Evolutionary conservation across 2,113 vertebrate genomes (phyloP).

Genomic region (Amphiprion percula): DNA sequence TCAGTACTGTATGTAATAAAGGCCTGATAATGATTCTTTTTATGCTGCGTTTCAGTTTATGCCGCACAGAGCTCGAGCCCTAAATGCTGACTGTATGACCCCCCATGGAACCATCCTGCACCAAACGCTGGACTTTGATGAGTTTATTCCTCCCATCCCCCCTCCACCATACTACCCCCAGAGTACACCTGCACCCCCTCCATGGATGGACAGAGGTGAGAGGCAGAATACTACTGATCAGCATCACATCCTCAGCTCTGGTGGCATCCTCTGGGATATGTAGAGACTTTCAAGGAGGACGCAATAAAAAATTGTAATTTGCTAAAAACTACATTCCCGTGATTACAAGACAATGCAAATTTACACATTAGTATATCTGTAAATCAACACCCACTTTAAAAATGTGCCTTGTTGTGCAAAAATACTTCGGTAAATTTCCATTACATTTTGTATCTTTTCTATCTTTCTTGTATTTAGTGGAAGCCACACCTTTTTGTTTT

Average conservation of each 20-base stretch:
- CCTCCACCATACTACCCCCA: slow-evolving; percentile 98
- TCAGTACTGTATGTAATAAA: neutral
- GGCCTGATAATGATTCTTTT: slow-evolving; percentile 14
- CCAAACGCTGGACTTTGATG: slow-evolving; percentile 96
- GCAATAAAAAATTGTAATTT: slow-evolving; percentile 13
- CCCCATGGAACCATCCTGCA: slow-evolving; percentile 93
- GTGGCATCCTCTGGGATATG: neutral
- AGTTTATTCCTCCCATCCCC: slow-evolving; percentile 96
- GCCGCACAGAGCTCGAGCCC: slow-evolving; percentile 89
- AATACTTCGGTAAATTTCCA: neutral
- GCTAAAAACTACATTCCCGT: neutral
- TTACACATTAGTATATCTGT: neutral
- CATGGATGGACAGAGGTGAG: slow-evolving; percentile 90
- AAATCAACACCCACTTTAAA: too few species aligned
- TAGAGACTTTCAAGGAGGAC: neutral
- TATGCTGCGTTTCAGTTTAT: slow-evolving; percentile 89
- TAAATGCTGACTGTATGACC: slow-evolving; percentile 92
- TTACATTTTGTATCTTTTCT: too few species aligned
- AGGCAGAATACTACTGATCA: neutral
- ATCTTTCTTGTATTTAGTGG: neutral
- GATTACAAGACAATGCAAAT: neutral
- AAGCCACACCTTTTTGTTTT: neutral
- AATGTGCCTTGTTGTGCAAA: too few species aligned
- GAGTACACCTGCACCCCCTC: slow-evolving; percentile 95
- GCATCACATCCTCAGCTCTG: slow-evolving; percentile 2